Evolutionary conservation across 2,797 vertebrate genomes (phyloP).

Genomic region (Spondyliosoma cantharus): DNA sequence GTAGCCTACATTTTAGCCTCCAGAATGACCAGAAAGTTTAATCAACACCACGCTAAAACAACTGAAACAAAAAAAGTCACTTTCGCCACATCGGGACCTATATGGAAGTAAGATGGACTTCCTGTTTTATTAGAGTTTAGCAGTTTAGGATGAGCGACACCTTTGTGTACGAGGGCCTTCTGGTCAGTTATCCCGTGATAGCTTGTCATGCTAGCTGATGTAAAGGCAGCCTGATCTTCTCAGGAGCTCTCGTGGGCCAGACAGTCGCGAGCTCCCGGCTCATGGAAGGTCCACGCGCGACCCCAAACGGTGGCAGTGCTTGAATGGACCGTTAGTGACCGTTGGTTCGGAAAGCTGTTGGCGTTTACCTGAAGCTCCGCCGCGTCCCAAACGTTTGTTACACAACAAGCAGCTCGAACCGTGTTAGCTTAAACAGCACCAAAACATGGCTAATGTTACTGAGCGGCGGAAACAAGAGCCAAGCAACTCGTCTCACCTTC

Average conservation of each 20-base stretch:
- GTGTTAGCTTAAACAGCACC: conserved; percentile 45
- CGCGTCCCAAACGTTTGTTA: conserved; percentile 23
- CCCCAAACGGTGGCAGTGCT: background rate
- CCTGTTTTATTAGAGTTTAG: background rate
- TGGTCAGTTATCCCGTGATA: conserved; percentile 24
- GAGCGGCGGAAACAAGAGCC: background rate
- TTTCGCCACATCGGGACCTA: background rate
- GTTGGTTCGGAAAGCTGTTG: background rate
- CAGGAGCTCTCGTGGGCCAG: conserved; percentile 14
- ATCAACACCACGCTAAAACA: background rate
- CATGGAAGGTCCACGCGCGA: conserved; percentile 4
- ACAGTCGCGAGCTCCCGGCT: background rate
- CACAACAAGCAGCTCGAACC: conserved; percentile 49
- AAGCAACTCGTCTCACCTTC: background rate
- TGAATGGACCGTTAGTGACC: background rate
- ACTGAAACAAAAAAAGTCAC: background rate
- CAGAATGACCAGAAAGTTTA: too few relatives aligned
- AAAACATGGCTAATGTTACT: conserved; percentile 9
- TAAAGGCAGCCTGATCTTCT: conserved; percentile 10
- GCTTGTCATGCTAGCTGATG: conserved; percentile 56
- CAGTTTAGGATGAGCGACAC: background rate
- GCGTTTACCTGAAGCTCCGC: conserved; percentile 11
- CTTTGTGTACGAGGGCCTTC: conserved; percentile 39
- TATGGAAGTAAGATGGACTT: background rate
- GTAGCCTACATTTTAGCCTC: background rate